Conservation (phyloP, 2,888 invertebrate species). For the Rhogogaster chlorosoma region DNA sequence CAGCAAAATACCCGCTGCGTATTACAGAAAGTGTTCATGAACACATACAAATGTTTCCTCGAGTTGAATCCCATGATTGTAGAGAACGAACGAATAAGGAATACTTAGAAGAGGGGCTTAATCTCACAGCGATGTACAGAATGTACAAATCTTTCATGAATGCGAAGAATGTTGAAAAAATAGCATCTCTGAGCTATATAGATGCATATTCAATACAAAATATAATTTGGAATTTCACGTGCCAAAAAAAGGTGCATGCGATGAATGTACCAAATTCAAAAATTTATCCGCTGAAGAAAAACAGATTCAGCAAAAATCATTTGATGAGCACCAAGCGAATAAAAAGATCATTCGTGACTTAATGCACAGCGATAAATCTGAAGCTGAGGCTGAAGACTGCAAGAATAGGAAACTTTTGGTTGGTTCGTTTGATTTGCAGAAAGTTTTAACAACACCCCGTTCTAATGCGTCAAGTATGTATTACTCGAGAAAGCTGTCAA, state of each 20-base stretch:
- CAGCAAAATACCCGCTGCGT: constrained; percentile 52
- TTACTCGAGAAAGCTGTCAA: constrained; percentile 28
- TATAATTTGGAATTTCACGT: constrained; percentile 51
- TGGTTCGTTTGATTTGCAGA: constrained; percentile 50
- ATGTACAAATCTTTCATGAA: constrained; percentile 48
- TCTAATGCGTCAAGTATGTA: constrained; percentile 23
- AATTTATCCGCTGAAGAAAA: not conserved
- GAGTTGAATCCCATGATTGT: constrained; percentile 56
- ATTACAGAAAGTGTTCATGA: constrained; percentile 51
- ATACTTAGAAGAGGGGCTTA: constrained; percentile 53
- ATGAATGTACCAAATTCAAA: constrained; percentile 10
- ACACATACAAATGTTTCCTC: constrained; percentile 57
- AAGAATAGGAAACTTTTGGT: constrained; percentile 37
- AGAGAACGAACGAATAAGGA: constrained; percentile 47
- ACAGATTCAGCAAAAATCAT: not conserved
- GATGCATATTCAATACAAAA: constrained; percentile 45
- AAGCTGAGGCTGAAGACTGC: not conserved
- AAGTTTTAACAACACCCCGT: constrained; percentile 44
- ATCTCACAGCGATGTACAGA: constrained; percentile 52
- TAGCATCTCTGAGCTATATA: constrained; percentile 33
- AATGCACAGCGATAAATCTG: not conserved
- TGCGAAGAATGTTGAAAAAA: constrained; percentile 1
- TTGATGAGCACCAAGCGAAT: not conserved
- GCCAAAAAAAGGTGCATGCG: constrained; percentile 55
- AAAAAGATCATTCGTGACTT: constrained; percentile 20